Conservation (phyloP, 2,113 vertebrate genomes). For the Hippoglossus stenolepis region DNA sequence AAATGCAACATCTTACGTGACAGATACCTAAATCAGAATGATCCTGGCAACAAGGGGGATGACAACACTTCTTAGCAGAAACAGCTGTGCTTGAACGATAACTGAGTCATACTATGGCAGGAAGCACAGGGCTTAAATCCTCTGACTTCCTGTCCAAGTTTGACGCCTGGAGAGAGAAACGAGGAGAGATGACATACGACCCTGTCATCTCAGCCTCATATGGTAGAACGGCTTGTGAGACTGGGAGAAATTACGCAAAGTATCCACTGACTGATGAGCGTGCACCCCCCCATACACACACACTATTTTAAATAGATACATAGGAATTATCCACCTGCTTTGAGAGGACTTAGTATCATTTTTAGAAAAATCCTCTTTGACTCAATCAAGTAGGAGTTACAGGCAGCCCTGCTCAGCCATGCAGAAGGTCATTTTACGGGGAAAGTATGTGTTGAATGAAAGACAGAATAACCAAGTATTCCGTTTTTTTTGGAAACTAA, state of each 20-base stretch:
- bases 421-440: neutral
- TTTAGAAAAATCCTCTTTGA: constrained; percentile 1
- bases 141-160: constrained; percentile 70
- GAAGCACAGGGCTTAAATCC: constrained; percentile 60
- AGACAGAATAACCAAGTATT: neutral
- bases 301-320: constrained; percentile 26
- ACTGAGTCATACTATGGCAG: constrained; percentile 50
- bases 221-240: constrained; percentile 25
- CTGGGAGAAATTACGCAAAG: constrained; percentile 39
- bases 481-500: neutral
- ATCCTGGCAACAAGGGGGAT: constrained; percentile 60
- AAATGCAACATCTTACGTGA: constrained; percentile 42
- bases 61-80: constrained; percentile 53
- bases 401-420: neutral
- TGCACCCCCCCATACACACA: constrained; percentile 8
- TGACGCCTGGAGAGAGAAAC: constrained; percentile 64
- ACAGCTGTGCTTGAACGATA: constrained; percentile 70
- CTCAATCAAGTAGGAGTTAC: neutral
- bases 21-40: constrained; percentile 62
- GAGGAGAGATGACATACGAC: constrained; percentile 57
- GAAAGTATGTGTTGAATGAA: neutral
- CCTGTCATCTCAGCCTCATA: constrained; percentile 62
- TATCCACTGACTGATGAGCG: constrained; percentile 19
- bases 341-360: constrained; percentile 20
- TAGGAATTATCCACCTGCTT: constrained; percentile 27